Base-by-base conservation (phyloP, 2,113 vertebrate genomes). In the Pseudorectes ferrugineus region DNA sequence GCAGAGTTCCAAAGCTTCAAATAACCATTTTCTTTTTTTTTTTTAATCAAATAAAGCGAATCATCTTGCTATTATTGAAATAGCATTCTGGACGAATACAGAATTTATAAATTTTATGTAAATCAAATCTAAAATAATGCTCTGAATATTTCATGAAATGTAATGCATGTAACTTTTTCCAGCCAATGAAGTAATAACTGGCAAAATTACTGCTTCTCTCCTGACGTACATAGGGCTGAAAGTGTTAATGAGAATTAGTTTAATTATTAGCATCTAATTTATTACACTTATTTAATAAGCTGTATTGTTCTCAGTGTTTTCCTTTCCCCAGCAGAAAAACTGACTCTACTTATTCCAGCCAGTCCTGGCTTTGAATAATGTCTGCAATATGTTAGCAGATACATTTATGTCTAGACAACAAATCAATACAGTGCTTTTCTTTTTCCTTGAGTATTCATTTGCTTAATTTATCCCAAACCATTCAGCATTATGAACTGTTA, bases 321-420 rank as follows among this genome's bases (percentile, higher is more conserved):
- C 89, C 94, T 93, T 81, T 89, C 86, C 91, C 67, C 81, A 92
- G 88, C 85, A 96, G 96, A 97, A 98, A 93, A 97, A 96, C 97
- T 96, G 96, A 97, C 96, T 97, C 94, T 95, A 94, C 96, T 96
- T 95, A 93, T 90, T 96, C 88, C 92, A 97, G 90, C 95, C 93
- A 91, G 85, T 82, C 72, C 88, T 80, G 92, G 91, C 96, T 97
- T 97, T 98, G 96, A 97, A 97, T 98, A 96, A 96, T 97, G 97
- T 97, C 98, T 98, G 97, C 97, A 98, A 98, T 98, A 96, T 98
- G 98, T 98, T 98, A 98, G 98, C 97, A 98, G 98, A 98, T 99
- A 98, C 98, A 98, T 98, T 98, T 98, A 97, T 97, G 98, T 99
- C 98, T 98, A 98, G 98, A 98, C 98, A 98, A 97, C 96, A 97